Base-by-base conservation (phyloP, 2,113 vertebrate species). In the Alouatta palliata region DNA sequence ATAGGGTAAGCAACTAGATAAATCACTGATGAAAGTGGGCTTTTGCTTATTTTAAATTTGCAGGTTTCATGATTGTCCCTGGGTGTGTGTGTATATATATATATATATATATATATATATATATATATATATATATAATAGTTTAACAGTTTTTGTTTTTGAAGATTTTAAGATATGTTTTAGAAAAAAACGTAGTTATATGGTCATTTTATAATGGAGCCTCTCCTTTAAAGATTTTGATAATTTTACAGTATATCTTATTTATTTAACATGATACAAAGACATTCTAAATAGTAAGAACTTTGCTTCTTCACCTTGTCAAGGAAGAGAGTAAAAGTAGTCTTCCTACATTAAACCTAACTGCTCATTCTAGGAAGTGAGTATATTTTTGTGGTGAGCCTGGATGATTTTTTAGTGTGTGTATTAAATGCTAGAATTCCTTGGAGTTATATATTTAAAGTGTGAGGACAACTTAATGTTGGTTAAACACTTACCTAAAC, bases 401-500 rank as follows among this genome's bases (percentile, higher is more conserved):
- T 90, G 49, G 10, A 79, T 87, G 43, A 56, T 61, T 40, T 97
- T 90, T 91, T 40, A 91, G 19, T 73, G 17, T 81, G 47, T 3
- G 12, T 82, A 11, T 86, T 82, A 97, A 95, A 73, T 82, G 20
- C 32, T 94, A 54, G 49, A 85, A 61, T 45, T 17, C 30, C 30
- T 86, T 11, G 30, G 2, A 77, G 14, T 95, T 92, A n/a, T 66
- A 9, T 82, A 21, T 76, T 85, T 45, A 43, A 75, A 8, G 9
- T 54, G 71, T 91, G 9, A 40, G 45, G 30, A 6, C 23, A 93
- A 58, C 35, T 96, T 96, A 71, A 73, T 90, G 47, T 96, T 91
- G 54, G 56, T 86, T 95, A 96, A 96, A 86, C 35, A n/a, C 30
- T 76, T 87, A 93, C 2, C 32, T 21, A 80, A 90, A 89, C 25